phyloP scores from a whole-genome alignment of 2,888 invertebrate species.

The Protonemura montana region DNA sequence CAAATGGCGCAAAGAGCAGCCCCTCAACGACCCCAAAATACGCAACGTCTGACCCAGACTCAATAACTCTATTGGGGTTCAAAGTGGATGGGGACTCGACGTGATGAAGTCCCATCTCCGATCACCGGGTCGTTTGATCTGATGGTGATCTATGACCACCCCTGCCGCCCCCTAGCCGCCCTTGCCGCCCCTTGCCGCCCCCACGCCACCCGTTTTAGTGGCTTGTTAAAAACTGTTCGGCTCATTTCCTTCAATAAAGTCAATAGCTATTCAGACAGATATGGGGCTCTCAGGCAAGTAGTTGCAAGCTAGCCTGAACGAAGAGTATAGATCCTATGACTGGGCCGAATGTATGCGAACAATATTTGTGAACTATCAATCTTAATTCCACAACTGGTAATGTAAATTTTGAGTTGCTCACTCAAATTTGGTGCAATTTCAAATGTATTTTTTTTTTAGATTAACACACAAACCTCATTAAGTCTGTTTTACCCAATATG shows the following conservation, averaged over 20 bases:
- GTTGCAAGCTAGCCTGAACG: slow-evolving; percentile 14
- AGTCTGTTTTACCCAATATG: too few species aligned
- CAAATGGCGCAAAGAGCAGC: background rate
- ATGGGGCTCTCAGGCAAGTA: background rate
- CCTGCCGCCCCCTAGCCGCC: background rate
- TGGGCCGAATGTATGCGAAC: too few species aligned
- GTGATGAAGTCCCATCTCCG: slow-evolving; percentile 12
- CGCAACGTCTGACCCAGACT: background rate
- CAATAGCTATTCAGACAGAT: slow-evolving; percentile 46
- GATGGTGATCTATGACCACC: background rate
- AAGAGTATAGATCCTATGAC: too few species aligned
- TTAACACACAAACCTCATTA: too few species aligned
- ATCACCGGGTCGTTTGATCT: background rate
- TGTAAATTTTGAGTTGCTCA: too few species aligned
- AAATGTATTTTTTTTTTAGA: too few species aligned
- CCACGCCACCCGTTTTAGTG: slow-evolving; percentile 22
- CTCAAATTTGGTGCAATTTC: too few species aligned
- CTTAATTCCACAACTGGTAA: too few species aligned
- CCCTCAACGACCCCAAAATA: background rate
- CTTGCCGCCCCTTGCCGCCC: background rate
- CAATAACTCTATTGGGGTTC: background rate
- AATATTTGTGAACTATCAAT: too few species aligned
- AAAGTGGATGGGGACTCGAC: background rate
- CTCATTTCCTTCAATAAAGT: slow-evolving; percentile 50
- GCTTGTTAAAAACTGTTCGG: slow-evolving; percentile 49